Percentiles rank a stretch among this genome's conserved stretches.
phyloP scores from a whole-genome alignment of 2,113 vertebrate genomes.

The Urocynchramus pylzowi region DNA sequence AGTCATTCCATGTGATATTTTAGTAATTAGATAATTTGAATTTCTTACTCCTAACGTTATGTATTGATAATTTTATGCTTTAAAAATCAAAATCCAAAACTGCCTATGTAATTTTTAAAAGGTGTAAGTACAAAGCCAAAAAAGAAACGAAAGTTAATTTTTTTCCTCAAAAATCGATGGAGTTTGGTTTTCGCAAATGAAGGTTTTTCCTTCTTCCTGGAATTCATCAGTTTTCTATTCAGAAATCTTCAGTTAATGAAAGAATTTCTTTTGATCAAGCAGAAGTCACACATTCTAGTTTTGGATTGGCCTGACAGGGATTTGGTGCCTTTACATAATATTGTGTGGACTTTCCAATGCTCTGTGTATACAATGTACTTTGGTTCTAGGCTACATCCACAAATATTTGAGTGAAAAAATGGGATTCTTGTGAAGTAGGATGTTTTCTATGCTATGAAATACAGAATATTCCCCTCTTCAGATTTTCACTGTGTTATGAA shows the following conservation, averaged over 20 bases:
- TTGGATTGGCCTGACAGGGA: background rate
- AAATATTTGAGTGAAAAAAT: background rate
- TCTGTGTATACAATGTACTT: background rate
- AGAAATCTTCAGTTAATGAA: background rate
- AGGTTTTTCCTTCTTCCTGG: background rate
- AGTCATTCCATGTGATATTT: background rate
- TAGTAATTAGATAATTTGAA: background rate
- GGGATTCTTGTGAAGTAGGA: background rate
- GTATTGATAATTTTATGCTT: background rate
- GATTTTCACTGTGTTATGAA: background rate
- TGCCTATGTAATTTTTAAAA: background rate
- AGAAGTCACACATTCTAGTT: background rate
- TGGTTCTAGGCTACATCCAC: background rate
- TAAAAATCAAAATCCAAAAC: background rate
- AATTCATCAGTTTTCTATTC: background rate
- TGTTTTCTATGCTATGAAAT: background rate
- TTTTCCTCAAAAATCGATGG: background rate
- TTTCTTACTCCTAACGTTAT: background rate
- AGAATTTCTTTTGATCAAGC: background rate
- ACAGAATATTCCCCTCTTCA: background rate
- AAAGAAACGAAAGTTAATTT: background rate
- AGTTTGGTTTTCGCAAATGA: background rate
- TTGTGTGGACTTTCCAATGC: background rate
- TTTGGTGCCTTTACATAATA: background rate
- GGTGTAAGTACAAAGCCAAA: background rate